Conservation (phyloP, 2,797 vertebrate genomes). For the Capromys pilorides region DNA sequence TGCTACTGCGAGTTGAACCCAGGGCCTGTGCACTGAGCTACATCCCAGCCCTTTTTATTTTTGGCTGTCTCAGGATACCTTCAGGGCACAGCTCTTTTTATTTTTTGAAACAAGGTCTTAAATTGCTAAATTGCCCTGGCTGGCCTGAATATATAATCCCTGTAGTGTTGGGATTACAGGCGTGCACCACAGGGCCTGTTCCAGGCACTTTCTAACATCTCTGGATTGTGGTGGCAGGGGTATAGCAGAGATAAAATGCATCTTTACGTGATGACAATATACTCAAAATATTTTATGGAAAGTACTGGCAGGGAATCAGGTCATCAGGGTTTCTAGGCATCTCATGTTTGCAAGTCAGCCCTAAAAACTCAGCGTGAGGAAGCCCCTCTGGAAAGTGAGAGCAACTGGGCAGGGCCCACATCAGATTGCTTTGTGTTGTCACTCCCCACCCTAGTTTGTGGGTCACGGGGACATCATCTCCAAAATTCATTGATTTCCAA, state of each 20-base stretch:
- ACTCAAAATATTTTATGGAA: neutral
- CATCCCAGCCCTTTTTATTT: neutral
- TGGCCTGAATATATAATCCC: neutral
- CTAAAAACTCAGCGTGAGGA: neutral
- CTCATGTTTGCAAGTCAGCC: rapidly evolving
- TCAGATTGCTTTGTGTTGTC: rapidly evolving
- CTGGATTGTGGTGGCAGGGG: neutral
- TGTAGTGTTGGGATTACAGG: neutral
- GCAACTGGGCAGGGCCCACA: neutral
- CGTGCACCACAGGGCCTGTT: neutral
- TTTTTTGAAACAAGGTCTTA: neutral
- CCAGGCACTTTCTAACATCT: neutral
- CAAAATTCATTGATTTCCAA: neutral
- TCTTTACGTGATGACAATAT: neutral
- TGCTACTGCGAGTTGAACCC: neutral
- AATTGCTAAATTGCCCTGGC: neutral
- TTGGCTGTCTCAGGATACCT: neutral
- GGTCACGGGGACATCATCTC: neutral
- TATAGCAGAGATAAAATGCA: rapidly evolving
- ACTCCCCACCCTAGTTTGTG: neutral
- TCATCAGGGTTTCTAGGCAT: rapidly evolving
- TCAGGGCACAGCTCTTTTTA: neutral
- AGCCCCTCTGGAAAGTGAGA: too few species aligned
- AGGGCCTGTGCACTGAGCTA: neutral
- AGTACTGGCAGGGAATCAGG: neutral